phyloP scores from a whole-genome alignment of 2,113 vertebrate genomes.

The Loxodonta africana region DNA sequence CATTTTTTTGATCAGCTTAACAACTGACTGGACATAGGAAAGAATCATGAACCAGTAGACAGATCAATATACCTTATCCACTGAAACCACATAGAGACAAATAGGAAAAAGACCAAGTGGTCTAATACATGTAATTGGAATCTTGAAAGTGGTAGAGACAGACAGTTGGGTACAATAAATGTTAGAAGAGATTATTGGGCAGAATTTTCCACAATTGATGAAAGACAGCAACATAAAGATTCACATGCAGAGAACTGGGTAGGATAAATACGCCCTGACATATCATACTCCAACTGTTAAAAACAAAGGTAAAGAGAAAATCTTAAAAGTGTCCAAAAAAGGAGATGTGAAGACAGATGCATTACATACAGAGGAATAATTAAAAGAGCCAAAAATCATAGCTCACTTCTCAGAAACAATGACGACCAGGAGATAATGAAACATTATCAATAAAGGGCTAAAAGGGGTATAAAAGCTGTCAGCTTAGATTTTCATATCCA shows the following conservation, averaged over 20 bases:
- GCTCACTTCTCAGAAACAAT: not conserved
- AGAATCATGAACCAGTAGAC: not conserved
- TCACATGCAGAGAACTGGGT: not conserved
- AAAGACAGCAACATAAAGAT: not conserved
- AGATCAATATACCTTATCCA: not conserved
- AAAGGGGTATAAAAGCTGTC: not conserved
- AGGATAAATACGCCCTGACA: not conserved
- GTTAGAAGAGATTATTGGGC: not conserved
- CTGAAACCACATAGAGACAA: not conserved
- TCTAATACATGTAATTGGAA: not conserved
- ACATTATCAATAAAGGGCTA: not conserved
- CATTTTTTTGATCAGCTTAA: not conserved
- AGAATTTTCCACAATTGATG: not conserved
- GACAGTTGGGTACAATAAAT: not conserved
- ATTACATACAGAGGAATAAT: not conserved
- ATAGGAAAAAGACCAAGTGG: not conserved
- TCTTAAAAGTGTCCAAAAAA: not conserved
- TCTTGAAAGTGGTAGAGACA: not conserved
- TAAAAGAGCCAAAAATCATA: not conserved
- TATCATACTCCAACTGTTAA: not conserved
- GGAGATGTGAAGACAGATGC: rapidly evolving
- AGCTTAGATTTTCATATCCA: not conserved
- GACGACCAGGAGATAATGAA: not conserved
- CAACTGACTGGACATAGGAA: not conserved
- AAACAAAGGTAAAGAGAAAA: not conserved